These are phyloP conservation scores for Lasius fuliginosus DNA, from an alignment of 2,888 invertebrate genomes.

Conservation along the genomic window DNA sequence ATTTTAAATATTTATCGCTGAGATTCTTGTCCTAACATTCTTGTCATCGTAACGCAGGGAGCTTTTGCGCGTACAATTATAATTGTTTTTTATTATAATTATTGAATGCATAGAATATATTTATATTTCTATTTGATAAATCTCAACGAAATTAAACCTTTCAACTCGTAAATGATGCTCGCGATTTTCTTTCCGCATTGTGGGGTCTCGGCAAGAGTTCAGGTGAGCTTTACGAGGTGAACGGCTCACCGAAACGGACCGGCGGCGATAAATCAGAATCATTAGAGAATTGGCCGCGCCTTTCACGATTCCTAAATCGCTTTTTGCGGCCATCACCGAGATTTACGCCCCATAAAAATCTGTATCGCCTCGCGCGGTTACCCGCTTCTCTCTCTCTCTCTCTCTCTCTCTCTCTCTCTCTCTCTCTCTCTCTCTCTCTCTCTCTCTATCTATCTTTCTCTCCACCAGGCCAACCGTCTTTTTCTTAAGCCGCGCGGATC, in stretches of 20 bases:
- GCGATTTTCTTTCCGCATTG: conserved; percentile 46
- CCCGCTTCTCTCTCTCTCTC: conserved; percentile 29
- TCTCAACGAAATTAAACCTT: background rate
- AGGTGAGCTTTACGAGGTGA: conserved; percentile 51
- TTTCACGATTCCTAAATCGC: conserved; percentile 69
- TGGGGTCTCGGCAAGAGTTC: conserved; percentile 52
- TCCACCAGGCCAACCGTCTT: background rate
- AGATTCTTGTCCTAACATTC: background rate
- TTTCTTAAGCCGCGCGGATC: conserved; percentile 48
- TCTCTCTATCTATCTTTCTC: background rate
- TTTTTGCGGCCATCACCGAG: conserved; percentile 66
- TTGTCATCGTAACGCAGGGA: background rate
- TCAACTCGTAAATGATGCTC: conserved; percentile 4
- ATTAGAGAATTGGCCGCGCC: conserved; percentile 78
- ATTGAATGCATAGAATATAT: background rate
- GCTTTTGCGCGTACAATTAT: background rate
- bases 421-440: conserved; percentile 35
- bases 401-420: background rate
- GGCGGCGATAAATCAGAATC: conserved; percentile 77
- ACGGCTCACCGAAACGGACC: conserved; percentile 68
- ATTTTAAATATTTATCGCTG: background rate
- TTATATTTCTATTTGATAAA: background rate
- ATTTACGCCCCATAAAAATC: conserved; percentile 74
- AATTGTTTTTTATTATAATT: background rate
- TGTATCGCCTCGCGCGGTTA: conserved; percentile 59